These are phyloP conservation scores for Pachydiplax longipennis DNA, from an alignment of 2,888 invertebrate species.

Conservation along the genomic window DNA sequence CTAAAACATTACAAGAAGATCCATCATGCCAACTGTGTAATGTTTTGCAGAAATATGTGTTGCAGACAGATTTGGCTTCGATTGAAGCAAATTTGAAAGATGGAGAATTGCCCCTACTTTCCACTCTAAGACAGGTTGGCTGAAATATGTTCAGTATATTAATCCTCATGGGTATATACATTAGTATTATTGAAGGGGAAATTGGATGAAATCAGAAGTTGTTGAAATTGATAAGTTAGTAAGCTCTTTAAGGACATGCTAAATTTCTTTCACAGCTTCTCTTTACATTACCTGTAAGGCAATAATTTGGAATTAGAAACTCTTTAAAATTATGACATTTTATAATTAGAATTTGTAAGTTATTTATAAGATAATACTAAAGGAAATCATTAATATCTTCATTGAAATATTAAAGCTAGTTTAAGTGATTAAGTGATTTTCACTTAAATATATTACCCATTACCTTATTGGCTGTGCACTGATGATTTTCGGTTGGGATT, in stretches of 20 bases:
- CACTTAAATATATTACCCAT: too few relatives aligned
- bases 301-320: too few relatives aligned
- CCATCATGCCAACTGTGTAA: conserved; percentile 93
- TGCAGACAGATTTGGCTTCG: conserved; percentile 76
- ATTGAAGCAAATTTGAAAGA: conserved; percentile 86
- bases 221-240: neutral
- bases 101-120: conserved; percentile 84
- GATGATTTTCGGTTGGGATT: too few relatives aligned
- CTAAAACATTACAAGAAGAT: conserved; percentile 91
- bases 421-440: too few relatives aligned
- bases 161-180: conserved; percentile 8
- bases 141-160: conserved; percentile 28
- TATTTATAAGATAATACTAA: too few relatives aligned
- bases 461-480: too few relatives aligned
- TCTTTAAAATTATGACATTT: too few relatives aligned
- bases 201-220: neutral
- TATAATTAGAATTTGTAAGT: too few relatives aligned
- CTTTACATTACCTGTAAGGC: neutral
- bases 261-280: neutral
- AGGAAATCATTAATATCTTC: too few relatives aligned
- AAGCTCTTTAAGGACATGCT: too few relatives aligned
- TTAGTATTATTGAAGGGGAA: neutral
- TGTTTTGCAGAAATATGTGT: conserved; percentile 83
- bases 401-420: too few relatives aligned
- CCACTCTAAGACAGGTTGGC: conserved; percentile 82